Evolutionary conservation across 2,888 invertebrate species (phyloP).

Genomic region (Tetrapedia diversipes): DNA sequence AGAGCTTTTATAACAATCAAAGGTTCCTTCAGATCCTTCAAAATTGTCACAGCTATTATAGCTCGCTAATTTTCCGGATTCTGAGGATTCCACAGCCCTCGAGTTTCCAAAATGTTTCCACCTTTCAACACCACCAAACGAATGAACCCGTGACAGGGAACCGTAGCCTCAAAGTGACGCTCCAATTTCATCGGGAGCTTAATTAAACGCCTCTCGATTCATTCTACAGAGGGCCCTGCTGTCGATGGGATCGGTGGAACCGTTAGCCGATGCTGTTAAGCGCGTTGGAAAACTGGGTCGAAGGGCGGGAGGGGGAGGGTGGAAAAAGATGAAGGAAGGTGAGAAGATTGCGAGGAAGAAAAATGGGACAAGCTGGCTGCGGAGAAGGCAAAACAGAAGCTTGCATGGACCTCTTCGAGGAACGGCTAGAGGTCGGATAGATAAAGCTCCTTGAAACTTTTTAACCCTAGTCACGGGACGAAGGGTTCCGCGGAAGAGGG

Average conservation of each 20-base stretch:
- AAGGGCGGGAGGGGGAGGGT: neutral
- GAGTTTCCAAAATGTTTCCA: too few species aligned
- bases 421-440: constrained; percentile 38
- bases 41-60: too few species aligned
- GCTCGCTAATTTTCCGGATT: too few species aligned
- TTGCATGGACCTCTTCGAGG: constrained; percentile 26
- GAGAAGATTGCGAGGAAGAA: constrained; percentile 13
- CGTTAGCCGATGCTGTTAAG: constrained; percentile 19
- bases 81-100: too few species aligned
- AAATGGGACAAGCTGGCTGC: constrained; percentile 18
- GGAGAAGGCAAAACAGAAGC: constrained; percentile 30
- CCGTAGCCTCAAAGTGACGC: neutral
- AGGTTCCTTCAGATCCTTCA: too few species aligned
- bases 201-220: constrained; percentile 31
- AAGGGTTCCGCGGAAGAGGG: too few species aligned
- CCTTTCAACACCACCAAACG: too few species aligned
- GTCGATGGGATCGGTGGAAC: constrained; percentile 25
- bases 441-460: constrained; percentile 54
- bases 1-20: too few species aligned
- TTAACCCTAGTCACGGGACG: constrained; percentile 47
- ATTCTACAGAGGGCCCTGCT: neutral
- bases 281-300: constrained; percentile 22
- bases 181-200: constrained; percentile 2
- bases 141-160: neutral
- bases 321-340: neutral